Conservation (phyloP, 2,888 invertebrate genomes). For the Phyto melanocephala region DNA sequence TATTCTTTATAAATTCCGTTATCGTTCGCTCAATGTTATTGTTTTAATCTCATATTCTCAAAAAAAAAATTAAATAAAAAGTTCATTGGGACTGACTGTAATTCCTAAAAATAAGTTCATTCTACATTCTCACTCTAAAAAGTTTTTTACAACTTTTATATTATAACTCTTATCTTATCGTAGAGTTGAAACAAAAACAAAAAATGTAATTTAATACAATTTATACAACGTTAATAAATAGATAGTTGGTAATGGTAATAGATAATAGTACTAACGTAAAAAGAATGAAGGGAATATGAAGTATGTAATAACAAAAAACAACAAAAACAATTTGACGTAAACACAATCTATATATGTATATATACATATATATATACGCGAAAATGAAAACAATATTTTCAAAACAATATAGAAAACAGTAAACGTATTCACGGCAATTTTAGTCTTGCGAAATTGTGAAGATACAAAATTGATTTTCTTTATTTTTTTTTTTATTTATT, state of each 20-base stretch:
- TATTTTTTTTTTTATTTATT: too few relatives aligned
- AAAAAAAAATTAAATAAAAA: not conserved
- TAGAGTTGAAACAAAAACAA: conserved; percentile 2
- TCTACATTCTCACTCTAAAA: not conserved
- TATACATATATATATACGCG: too few relatives aligned
- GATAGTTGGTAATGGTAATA: not conserved
- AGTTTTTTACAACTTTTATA: not conserved
- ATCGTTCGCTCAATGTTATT: not conserved
- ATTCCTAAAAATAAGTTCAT: not conserved
- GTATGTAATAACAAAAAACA: not conserved
- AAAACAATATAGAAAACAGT: not conserved
- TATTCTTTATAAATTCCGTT: not conserved
- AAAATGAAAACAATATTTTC: not conserved
- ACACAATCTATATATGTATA: not conserved
- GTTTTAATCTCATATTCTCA: not conserved
- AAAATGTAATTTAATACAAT: conserved; percentile 7
- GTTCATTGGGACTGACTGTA: not conserved
- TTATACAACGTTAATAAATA: conserved; percentile 11
- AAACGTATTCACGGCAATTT: too few relatives aligned
- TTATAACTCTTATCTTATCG: conserved; percentile 22
- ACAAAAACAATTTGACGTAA: too few relatives aligned
- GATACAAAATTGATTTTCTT: too few relatives aligned
- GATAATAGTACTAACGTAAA: not conserved
- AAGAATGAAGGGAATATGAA: not conserved
- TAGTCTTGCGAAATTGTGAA: too few relatives aligned